phyloP scores from a whole-genome alignment of 1,140 invertebrate genomes.

The Halictus rubicundus region DNA sequence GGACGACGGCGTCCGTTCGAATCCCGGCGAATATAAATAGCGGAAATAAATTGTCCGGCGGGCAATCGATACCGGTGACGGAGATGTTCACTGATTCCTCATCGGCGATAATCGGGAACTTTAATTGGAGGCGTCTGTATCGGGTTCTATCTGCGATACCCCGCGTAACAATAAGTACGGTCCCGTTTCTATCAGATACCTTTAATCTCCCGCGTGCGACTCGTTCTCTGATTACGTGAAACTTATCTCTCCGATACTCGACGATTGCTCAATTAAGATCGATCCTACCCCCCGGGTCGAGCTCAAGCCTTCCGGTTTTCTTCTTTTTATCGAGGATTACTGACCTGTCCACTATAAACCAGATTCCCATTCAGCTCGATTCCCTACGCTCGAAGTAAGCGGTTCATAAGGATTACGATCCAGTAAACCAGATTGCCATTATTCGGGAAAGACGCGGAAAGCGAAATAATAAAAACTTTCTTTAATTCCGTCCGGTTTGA shows the following conservation, averaged over 20 bases:
- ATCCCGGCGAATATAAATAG: background rate
- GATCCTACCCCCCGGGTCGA: background rate
- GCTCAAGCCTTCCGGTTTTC: background rate
- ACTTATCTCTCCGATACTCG: conserved; percentile 21
- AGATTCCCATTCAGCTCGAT: background rate
- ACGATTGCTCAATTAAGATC: conserved; percentile 4
- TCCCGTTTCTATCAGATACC: conserved; percentile 34
- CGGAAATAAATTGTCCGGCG: conserved; percentile 14
- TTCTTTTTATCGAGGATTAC: background rate
- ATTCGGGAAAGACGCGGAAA: background rate
- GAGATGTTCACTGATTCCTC: conserved; percentile 35
- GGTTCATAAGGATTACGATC: background rate
- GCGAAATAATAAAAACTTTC: background rate
- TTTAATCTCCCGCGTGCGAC: conserved; percentile 26
- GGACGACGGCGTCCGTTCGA: background rate
- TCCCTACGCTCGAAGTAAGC: background rate
- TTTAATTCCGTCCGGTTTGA: no score
- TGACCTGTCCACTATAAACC: background rate
- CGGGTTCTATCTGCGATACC: conserved; percentile 31
- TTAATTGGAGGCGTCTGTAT: conserved; percentile 49
- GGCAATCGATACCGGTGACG: conserved; percentile 23
- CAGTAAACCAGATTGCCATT: background rate
- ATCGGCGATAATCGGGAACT: conserved; percentile 50
- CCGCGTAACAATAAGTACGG: conserved; percentile 46
- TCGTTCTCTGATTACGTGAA: conserved; percentile 28